Evolutionary conservation across 2,888 invertebrate genomes (phyloP).

Genomic region (Kuschelorhynchus macadamiae): DNA sequence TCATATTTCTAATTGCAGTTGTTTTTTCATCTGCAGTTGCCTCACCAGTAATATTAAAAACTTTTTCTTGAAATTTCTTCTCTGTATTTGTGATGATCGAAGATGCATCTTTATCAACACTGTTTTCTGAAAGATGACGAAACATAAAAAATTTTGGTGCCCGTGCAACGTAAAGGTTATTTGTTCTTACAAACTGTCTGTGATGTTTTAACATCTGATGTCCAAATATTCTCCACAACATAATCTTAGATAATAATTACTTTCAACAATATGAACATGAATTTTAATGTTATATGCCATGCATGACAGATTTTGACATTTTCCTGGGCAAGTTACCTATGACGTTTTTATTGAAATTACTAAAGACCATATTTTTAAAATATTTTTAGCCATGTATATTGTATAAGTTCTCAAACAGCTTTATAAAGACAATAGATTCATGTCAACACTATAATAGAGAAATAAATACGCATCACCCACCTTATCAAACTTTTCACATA

Average conservation of each 20-base stretch:
- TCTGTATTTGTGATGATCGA: conserved; percentile 29
- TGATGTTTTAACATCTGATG: conserved; percentile 4
- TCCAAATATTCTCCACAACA: conserved; percentile 20
- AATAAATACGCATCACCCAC: conserved; percentile 23
- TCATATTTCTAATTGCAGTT: conserved; percentile 54
- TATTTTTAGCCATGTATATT: too few relatives aligned
- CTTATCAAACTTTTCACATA: conserved; percentile 36
- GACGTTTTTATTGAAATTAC: too few relatives aligned
- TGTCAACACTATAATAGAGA: too few relatives aligned
- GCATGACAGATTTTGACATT: conserved; percentile 29
- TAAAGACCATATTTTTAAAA: too few relatives aligned
- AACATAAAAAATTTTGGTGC: conserved; percentile 8
- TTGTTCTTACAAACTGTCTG: conserved; percentile 5
- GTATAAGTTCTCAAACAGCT: too few relatives aligned
- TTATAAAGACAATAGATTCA: too few relatives aligned
- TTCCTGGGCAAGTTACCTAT: conserved; percentile 2
- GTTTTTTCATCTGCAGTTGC: conserved; percentile 41
- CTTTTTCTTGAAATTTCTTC: conserved; percentile 42
- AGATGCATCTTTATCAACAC: conserved; percentile 2
- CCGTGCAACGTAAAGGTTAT: not conserved
- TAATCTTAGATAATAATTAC: conserved; percentile 5
- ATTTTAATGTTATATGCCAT: conserved; percentile 29
- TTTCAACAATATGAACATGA: conserved; percentile 13
- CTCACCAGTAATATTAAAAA: conserved; percentile 28
- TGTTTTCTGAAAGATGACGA: conserved; percentile 1